phyloP scores from a whole-genome alignment of 1,140 invertebrate species.

The Drosophila tani region DNA sequence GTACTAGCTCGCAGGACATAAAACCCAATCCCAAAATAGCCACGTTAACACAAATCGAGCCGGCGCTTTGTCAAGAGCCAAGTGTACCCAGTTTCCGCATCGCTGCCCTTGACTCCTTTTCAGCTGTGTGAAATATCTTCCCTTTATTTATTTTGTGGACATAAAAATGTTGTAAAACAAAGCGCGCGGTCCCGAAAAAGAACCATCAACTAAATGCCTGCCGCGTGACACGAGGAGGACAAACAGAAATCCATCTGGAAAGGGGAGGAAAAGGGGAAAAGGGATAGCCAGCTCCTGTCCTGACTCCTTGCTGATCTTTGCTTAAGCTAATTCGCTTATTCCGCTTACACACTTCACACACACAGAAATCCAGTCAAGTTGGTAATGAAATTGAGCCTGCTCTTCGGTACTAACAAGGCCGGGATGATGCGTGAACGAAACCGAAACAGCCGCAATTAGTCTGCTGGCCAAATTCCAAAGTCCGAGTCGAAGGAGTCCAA shows the following conservation, averaged over 20 bases:
- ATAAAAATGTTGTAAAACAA: constrained; percentile 75
- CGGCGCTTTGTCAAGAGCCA: constrained; percentile 7
- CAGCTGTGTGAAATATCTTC: constrained; percentile 56
- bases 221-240: constrained; percentile 22
- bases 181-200: constrained; percentile 21
- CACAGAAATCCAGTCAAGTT: not conserved
- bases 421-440: not conserved
- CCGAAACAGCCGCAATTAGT: constrained; percentile 3
- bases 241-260: not conserved
- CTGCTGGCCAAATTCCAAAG: too few relatives aligned
- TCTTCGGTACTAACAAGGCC: not conserved
- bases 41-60: constrained; percentile 32
- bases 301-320: not conserved
- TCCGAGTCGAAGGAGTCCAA: not conserved
- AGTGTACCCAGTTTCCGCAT: constrained; percentile 47
- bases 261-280: too few relatives aligned
- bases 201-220: constrained; percentile 28
- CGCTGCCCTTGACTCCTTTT: constrained; percentile 43
- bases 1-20: constrained; percentile 1
- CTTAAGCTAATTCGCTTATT: constrained; percentile 2
- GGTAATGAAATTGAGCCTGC: too few relatives aligned
- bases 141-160: constrained; percentile 13
- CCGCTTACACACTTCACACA: not conserved
- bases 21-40: constrained; percentile 4
- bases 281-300: too few relatives aligned